These are phyloP conservation scores for Mylabris phalerata DNA, from an alignment of 1,140 invertebrate genomes.

Conservation along the genomic window DNA sequence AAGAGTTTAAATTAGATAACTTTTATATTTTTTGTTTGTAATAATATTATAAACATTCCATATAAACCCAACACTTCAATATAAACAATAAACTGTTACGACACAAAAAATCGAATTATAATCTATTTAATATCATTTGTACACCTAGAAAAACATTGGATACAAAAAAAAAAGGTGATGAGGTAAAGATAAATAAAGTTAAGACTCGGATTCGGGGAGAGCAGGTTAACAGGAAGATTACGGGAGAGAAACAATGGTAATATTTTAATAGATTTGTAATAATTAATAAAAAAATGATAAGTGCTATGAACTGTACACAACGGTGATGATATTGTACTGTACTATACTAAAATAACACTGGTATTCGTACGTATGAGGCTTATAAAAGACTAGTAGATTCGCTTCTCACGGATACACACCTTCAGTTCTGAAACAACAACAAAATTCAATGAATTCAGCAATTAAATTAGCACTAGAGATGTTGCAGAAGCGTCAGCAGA, in stretches of 20 bases:
- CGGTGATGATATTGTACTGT: constrained; percentile 38
- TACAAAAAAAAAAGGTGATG: constrained; percentile 15
- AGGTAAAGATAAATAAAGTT: constrained; percentile 25
- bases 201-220: not conserved
- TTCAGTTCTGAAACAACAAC: constrained; percentile 37
- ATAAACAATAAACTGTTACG: constrained; percentile 38
- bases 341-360: constrained; percentile 25
- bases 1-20: constrained; percentile 5
- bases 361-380: constrained; percentile 38
- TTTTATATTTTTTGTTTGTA: constrained; percentile 27
- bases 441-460: constrained; percentile 10
- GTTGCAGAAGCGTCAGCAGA: no score
- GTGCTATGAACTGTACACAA: constrained; percentile 40
- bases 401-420: constrained; percentile 32
- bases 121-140: constrained; percentile 25
- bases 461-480: not conserved
- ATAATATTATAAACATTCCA: constrained; percentile 40
- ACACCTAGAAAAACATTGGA: constrained; percentile 26
- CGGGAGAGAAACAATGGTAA: constrained; percentile 9
- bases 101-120: constrained; percentile 23
- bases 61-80: constrained; percentile 41
- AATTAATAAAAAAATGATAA: constrained; percentile 11
- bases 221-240: not conserved
- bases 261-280: not conserved
- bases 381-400: constrained; percentile 39